These are phyloP conservation scores for Clavelina lepadiformis DNA, from an alignment of 23 tunicate genomes.

Conservation along the genomic window DNA sequence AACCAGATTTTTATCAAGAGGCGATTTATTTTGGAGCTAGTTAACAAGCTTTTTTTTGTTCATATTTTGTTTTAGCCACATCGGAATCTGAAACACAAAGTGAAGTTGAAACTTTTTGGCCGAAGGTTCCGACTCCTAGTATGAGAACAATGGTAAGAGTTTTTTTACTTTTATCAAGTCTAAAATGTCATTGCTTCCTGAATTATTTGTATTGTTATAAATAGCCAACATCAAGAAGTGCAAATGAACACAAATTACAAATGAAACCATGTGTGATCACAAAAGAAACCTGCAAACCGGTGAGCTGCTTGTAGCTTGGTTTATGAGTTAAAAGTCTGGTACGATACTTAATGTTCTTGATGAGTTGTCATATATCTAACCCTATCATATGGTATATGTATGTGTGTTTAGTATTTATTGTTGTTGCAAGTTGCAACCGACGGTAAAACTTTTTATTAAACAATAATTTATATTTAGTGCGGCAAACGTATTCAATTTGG, in stretches of 20 bases:
- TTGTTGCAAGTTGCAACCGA: neutral
- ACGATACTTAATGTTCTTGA: no score
- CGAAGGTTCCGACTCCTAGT: constrained; percentile 45
- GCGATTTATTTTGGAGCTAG: no score
- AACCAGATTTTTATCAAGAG: no score
- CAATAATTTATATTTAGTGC: constrained; percentile 47
- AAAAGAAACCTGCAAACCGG: constrained; percentile 87
- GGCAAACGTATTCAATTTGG: constrained; percentile 87
- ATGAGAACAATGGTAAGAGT: neutral
- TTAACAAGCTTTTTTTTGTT: neutral
- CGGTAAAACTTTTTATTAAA: no score
- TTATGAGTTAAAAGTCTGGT: no score
- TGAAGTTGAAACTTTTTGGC: constrained; percentile 86
- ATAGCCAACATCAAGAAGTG: no score
- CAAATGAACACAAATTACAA: constrained; percentile 45
- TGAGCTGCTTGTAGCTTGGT: no score
- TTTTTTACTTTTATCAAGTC: no score
- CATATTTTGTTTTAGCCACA: constrained; percentile 17
- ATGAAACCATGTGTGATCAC: constrained; percentile 80
- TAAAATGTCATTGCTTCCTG: no score
- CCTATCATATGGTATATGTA: neutral
- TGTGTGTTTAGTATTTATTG: neutral
- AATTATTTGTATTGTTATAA: no score
- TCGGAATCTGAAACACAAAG: constrained; percentile 79
- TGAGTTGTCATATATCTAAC: no score